Base-by-base conservation (phyloP, 2,797 vertebrate species). In the Aphelocoma californica region DNA sequence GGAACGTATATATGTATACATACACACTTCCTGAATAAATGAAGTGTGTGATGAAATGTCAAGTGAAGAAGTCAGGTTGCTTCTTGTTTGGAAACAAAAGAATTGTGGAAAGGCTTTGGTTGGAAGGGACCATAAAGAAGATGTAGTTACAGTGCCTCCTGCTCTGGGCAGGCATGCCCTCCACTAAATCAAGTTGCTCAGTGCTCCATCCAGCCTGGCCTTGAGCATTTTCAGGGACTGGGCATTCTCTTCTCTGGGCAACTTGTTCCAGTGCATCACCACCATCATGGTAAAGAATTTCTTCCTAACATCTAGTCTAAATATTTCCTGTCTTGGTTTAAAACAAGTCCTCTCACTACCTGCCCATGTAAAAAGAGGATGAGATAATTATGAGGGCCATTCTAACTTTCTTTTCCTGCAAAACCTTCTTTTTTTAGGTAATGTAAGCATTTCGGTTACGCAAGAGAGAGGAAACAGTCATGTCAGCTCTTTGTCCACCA, bases 401-500 rank as follows among this genome's bases (percentile, higher is more conserved):
- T 73, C 34, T 93, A 28, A 86, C 48, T 50, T 60, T 18, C 4
- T 72, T 74, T 72, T 16, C 20, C 10, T 24, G 0, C 28, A 10
- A 77, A 80, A 65, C 5, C 5, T 70, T 48, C 5, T 70, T 36
- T 34, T 91, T 93, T 44, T 50, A 94, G 81, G 53, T 82, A 78
- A 65, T 64, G n/a, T 72, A 54, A 95, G 44, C 57, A 23, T 86
- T 86, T 84, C 23, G 66, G 48, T 93, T 67, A 57, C 65, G 85
- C 85, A 40, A 36, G 8, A 64, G 6, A 81, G 73, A 91, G 50
- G 65, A 95, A 96, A 50, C 86, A 93, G 51, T 70, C n/a, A 99
- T 99, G 99, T 99, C 99, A 60, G 97, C 98, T 29, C 98, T 98
- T 83, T 99, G 99, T 96, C 99, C 99, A 19, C 99, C 99, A 24